These are phyloP conservation scores for Calliopum simillimum DNA, from an alignment of 2,888 invertebrate genomes.

Conservation along the genomic window DNA sequence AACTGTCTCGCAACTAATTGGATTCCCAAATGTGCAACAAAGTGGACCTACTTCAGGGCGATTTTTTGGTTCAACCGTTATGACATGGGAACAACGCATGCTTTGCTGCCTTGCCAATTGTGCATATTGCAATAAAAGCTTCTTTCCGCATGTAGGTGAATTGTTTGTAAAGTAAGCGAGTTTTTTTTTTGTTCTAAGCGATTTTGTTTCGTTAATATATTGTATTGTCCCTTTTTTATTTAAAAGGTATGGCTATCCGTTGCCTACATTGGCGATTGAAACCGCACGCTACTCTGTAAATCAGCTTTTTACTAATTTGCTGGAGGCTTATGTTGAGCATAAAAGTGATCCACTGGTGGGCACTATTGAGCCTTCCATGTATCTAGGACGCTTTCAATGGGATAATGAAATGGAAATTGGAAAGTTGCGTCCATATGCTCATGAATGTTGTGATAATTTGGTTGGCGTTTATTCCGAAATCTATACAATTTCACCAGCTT, in stretches of 20 bases:
- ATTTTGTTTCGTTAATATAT: not conserved
- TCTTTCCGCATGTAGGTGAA: conserved; percentile 78
- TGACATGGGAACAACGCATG: conserved; percentile 82
- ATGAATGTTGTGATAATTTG: conserved; percentile 86
- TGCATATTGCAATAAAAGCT: conserved; percentile 81
- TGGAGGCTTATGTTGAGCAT: conserved; percentile 87
- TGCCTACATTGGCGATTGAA: conserved; percentile 78
- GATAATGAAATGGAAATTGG: conserved; percentile 80
- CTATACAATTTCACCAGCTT: conserved; percentile 77
- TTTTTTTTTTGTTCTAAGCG: not conserved
- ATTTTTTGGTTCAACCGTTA: conserved; percentile 55
- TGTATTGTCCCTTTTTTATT: not conserved
- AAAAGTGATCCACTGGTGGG: conserved; percentile 95
- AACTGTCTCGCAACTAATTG: conserved; percentile 74
- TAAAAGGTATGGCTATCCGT: conserved; percentile 78
- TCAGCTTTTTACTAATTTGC: conserved; percentile 68
- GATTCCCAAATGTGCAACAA: conserved; percentile 70
- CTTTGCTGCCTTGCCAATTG: conserved; percentile 91
- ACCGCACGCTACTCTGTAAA: conserved; percentile 75
- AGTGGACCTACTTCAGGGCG: conserved; percentile 52
- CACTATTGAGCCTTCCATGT: conserved; percentile 97
- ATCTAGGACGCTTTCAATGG: conserved; percentile 89
- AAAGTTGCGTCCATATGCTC: conserved; percentile 88
- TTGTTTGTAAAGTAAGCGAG: conserved; percentile 69
- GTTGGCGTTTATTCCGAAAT: conserved; percentile 70